A percentile compares a stretch with the other conserved stretches of the same genome.
phyloP scores from a whole-genome alignment of 2,888 invertebrate species.

The Drosophila planitibia region DNA sequence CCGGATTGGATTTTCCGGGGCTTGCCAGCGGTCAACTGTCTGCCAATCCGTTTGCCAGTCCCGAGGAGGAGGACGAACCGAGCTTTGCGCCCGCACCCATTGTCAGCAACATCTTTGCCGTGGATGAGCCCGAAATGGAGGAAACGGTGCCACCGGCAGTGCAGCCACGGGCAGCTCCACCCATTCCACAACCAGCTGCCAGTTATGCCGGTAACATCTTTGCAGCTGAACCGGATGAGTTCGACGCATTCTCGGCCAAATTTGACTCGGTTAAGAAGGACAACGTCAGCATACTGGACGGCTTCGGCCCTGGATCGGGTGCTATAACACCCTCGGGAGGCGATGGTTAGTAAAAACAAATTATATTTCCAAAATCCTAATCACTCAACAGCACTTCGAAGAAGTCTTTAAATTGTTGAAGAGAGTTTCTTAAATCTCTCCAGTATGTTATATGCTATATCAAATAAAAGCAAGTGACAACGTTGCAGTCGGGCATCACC shows the following conservation, averaged over 20 bases:
- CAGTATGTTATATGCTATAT: background rate
- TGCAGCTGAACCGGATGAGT: slow-evolving; percentile 87
- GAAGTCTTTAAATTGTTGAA: background rate
- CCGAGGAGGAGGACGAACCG: slow-evolving; percentile 83
- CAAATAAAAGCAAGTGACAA: background rate
- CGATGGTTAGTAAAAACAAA: slow-evolving; percentile 78
- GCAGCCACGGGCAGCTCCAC: slow-evolving; percentile 52
- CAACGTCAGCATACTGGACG: slow-evolving; percentile 83
- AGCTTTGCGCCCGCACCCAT: slow-evolving; percentile 65
- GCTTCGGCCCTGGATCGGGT: slow-evolving; percentile 83
- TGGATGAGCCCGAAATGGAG: slow-evolving; percentile 66
- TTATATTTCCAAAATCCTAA: background rate
- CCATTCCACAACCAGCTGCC: slow-evolving; percentile 64
- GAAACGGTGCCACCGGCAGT: slow-evolving; percentile 48
- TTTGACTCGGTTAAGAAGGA: slow-evolving; percentile 89
- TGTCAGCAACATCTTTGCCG: slow-evolving; percentile 76
- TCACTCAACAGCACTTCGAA: background rate
- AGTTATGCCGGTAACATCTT: slow-evolving; percentile 79
- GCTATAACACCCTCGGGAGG: slow-evolving; percentile 82
- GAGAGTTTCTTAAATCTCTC: too few species aligned
- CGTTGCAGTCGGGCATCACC: background rate
- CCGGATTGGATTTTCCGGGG: slow-evolving; percentile 82
- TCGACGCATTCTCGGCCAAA: slow-evolving; percentile 95
- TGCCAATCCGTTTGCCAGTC: slow-evolving; percentile 86
- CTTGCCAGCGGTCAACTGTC: slow-evolving; percentile 82